Conservation (phyloP, 2,797 vertebrate genomes). For the Mus caroli region DNA sequence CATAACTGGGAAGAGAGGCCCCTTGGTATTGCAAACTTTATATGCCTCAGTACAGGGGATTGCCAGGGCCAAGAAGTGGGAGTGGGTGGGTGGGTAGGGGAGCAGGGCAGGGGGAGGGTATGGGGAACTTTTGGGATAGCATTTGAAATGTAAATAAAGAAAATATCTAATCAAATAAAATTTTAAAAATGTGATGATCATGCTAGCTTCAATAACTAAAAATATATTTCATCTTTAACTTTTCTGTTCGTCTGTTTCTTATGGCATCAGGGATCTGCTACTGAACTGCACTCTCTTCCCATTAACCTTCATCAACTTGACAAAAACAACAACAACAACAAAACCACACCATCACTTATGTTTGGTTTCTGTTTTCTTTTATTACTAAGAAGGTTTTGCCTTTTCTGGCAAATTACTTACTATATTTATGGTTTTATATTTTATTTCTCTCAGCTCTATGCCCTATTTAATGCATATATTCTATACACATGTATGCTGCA, state of each 20-base stretch:
- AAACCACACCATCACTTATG: neutral
- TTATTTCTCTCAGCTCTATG: conserved; percentile 3
- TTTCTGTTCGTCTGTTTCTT: neutral
- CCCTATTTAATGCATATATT: neutral
- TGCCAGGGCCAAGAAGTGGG: too few species aligned
- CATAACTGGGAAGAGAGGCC: too few species aligned
- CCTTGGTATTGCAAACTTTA: too few species aligned
- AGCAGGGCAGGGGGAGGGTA: too few species aligned
- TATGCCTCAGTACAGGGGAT: too few species aligned
- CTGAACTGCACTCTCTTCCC: neutral
- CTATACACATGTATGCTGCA: neutral
- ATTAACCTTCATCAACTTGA: neutral
- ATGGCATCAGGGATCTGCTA: neutral
- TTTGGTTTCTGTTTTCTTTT: conserved; percentile 29
- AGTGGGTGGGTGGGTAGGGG: too few species aligned
- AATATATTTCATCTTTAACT: neutral
- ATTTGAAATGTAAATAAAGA: too few species aligned
- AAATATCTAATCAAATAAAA: too few species aligned
- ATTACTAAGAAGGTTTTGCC: neutral
- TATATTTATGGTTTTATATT: conserved; percentile 4
- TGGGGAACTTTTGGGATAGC: too few species aligned
- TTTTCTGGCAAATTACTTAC: conserved; percentile 26
- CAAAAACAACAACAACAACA: neutral
- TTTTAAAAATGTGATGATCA: neutral
- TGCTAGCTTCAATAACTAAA: conserved; percentile 1